A percentile compares a stretch with the other conserved stretches of the same genome.
phyloP scores from a whole-genome alignment of 2,113 vertebrate species.

The Macheiramphus alcinus region DNA sequence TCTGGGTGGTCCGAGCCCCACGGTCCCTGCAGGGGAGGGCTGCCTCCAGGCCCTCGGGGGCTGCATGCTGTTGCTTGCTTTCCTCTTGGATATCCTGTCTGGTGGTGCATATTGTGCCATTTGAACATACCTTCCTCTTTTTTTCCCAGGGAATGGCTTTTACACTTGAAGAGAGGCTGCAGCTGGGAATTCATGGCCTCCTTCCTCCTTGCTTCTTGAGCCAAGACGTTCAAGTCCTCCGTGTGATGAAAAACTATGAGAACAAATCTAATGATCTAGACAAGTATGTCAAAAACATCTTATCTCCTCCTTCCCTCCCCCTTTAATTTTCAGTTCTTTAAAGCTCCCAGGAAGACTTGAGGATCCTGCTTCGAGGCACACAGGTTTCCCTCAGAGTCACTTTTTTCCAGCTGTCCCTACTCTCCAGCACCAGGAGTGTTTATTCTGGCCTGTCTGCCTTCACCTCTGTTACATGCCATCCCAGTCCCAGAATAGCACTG shows the following conservation, averaged over 20 bases:
- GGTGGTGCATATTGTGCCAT: neutral
- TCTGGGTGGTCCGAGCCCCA: neutral
- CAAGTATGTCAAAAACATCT: slow-evolving; percentile 77
- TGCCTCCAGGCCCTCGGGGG: neutral
- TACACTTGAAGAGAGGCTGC: slow-evolving; percentile 90
- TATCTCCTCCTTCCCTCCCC: neutral
- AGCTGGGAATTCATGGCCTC: slow-evolving; percentile 95
- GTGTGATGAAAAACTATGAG: slow-evolving; percentile 94
- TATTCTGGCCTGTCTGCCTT: neutral
- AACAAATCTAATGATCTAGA: slow-evolving; percentile 86
- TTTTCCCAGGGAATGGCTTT: slow-evolving; percentile 93
- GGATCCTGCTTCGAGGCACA: neutral
- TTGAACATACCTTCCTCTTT: neutral
- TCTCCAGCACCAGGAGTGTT: neutral
- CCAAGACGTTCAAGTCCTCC: slow-evolving; percentile 92
- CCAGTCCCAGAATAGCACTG: neutral
- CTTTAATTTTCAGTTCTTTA: neutral
- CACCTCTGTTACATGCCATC: neutral
- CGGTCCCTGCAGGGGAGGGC: neutral
- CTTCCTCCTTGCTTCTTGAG: slow-evolving; percentile 95
- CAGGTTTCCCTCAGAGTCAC: neutral
- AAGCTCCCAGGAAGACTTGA: neutral
- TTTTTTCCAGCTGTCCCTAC: neutral
- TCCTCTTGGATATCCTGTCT: neutral
- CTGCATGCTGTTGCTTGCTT: neutral